These are phyloP conservation scores for Synanceia verrucosa DNA, from an alignment of 2,797 vertebrate genomes.

Conservation along the genomic window DNA sequence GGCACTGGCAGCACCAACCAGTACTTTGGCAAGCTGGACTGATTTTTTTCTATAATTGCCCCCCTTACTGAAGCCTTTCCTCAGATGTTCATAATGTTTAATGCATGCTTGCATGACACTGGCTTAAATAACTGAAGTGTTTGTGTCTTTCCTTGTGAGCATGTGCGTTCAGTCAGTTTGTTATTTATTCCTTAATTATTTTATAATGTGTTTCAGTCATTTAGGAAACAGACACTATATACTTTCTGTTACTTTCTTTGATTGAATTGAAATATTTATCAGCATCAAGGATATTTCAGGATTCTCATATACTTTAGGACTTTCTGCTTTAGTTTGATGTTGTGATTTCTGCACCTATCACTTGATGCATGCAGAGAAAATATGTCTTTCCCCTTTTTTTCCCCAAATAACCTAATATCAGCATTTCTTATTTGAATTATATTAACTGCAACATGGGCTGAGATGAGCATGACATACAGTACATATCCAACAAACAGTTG, in stretches of 20 bases:
- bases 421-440: not conserved
- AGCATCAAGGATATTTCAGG: not conserved
- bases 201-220: not conserved
- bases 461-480: not conserved
- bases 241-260: not conserved
- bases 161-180: constrained; percentile 7
- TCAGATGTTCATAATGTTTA: not conserved
- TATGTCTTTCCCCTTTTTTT: too few species aligned
- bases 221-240: not conserved
- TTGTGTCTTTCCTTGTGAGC: constrained; percentile 18
- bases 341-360: not conserved
- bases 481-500: not conserved
- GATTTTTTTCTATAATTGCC: not conserved
- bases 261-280: not conserved
- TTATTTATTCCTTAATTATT: not conserved
- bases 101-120: constrained; percentile 59
- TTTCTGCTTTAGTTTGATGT: not conserved
- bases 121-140: not conserved
- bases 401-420: not conserved
- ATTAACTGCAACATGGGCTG: not conserved
- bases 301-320: not conserved
- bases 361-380: not conserved
- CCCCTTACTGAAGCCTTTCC: not conserved
- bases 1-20: not conserved
- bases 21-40: not conserved